Evolutionary conservation across 2,797 vertebrate genomes (phyloP), one percentile per base, ranked within the genome.

Genomic region (Pterois miles): DNA sequence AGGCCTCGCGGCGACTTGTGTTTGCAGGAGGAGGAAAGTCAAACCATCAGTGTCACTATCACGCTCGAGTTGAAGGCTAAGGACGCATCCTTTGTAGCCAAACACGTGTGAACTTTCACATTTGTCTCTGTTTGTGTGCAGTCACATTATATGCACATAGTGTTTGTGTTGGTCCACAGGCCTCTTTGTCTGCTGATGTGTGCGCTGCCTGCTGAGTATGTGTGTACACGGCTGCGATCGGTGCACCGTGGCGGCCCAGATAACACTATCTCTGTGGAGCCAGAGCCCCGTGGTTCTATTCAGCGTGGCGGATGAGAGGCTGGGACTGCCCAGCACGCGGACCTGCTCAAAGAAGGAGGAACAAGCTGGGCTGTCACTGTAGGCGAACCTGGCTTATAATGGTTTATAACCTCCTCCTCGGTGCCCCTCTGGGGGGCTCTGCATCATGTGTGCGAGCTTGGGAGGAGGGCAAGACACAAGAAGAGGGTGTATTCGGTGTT

Each of bases 241-340:
- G 85, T 52, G 84, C 91, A 86, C 89, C 80, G 71, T 95, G 94
- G 91, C 65, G 83, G 81, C 81, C 81, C 83, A 94, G 95, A 96
- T 96, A 96, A 95, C 92, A 80, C 92, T 96, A 96, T 96, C 95
- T 96, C 90, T 90, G 90, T 79, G 89, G 94, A 92, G 92, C 93
- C 95, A 96, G 94, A 90, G 92, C 75, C 91, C 89, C 25, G 79
- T 7, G 78, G 91, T 86, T 94, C 94, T 88, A 92, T 95, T 94
- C 93, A 94, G 74, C 8, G 0, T 5, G 52, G 71, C 34, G 88
- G 89, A 84, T 85, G 83, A 90, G 90, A 81, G 86, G 82, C 86
- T 72, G 76, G 79, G 83, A 40, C 80, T 77, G 89, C 92, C 89
- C 93, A 92, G 91, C 93, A 94, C 84, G 90, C 90, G 90, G 94